Conservation (phyloP, 2,797 vertebrate genomes). For the Aulostomus chinensis region DNA sequence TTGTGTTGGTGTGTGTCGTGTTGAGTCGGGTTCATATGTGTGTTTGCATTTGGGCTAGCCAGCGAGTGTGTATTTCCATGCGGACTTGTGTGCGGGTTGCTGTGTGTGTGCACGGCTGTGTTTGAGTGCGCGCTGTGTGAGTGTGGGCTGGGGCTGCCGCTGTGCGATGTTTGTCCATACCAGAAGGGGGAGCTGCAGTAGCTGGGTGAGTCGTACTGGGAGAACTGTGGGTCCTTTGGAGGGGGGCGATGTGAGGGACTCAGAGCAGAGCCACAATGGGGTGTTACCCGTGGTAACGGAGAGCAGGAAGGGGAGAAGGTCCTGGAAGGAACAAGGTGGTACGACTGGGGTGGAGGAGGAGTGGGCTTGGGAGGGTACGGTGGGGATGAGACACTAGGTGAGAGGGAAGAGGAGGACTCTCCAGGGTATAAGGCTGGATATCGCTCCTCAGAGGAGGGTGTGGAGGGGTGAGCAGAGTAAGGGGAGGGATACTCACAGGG, state of each 20-base stretch:
- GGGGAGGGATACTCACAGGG: slow-evolving; percentile 95
- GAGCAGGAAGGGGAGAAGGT: slow-evolving; percentile 96
- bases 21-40: slow-evolving; percentile 50
- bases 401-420: slow-evolving; percentile 86
- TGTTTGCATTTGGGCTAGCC: slow-evolving; percentile 48
- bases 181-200: slow-evolving; percentile 96
- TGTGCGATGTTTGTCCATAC: slow-evolving; percentile 90
- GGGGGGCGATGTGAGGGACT: slow-evolving; percentile 78
- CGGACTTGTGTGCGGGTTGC: slow-evolving; percentile 80
- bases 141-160: slow-evolving; percentile 89
- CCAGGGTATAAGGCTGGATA: slow-evolving; percentile 91
- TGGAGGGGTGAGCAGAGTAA: slow-evolving; percentile 96
- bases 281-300: slow-evolving; percentile 85
- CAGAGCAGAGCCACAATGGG: slow-evolving; percentile 77
- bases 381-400: slow-evolving; percentile 88
- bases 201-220: slow-evolving; percentile 95
- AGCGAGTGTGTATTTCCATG: slow-evolving; percentile 69
- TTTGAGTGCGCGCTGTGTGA: slow-evolving; percentile 82
- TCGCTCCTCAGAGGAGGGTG: slow-evolving; percentile 95
- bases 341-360: slow-evolving; percentile 84
- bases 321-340: slow-evolving; percentile 83
- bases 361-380: slow-evolving; percentile 86
- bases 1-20: slow-evolving; percentile 66
- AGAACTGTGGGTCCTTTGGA: slow-evolving; percentile 87
- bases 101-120: slow-evolving; percentile 55